Evolutionary conservation across 1,140 invertebrate genomes (phyloP), one percentile per base, ranked within the genome.

Genomic region (Probaryconus sp.): DNA sequence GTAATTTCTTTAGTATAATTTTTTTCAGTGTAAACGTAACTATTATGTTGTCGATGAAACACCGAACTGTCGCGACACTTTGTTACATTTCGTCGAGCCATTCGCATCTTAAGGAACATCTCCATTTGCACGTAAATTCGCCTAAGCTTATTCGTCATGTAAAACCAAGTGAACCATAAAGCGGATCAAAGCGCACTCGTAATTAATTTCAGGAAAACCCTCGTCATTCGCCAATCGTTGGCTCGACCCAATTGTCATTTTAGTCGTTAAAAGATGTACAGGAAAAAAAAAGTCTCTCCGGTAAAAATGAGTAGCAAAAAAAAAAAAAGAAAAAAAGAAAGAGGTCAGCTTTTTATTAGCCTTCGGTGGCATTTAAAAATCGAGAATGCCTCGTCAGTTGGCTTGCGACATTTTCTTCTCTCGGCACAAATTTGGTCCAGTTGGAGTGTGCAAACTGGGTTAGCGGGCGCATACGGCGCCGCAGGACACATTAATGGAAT

Each of bases 401-500:
- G 17, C 48, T 28, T 30, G 48, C 55, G 50, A 24, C 61, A 47
- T 31, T 13, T 47, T 2, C 24, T 47, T 26, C 5, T 47, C 43
- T 53, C 43, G 14, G 28, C 20, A 10, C 24, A 11, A 65, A 55
- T 65, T 56, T n/a, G 26, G 40, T 56, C 51, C 31, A 58, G 50
- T 35, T 48, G 30, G 31, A 31, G 20, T 35, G 18, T 42, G 51
- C 26, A 58, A 67, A 67, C 63, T 50, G 35, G 63, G 43, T 56
- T 56, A 56, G 33, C 40, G 50, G 50, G 48, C 11, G 33, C 17
- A 14, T 50, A 24, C 26, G 30, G 6, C 14, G 35, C 33, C 51
- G 24, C 50, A 48, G 50, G 50, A 56, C 40, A 28, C 10, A 48
- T 67, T 56, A 65, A 67, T 33, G 51, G 43, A 20, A 65, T 47